Evolutionary conservation across 2,797 vertebrate species (phyloP).

Genomic region (Poecile montanus): DNA sequence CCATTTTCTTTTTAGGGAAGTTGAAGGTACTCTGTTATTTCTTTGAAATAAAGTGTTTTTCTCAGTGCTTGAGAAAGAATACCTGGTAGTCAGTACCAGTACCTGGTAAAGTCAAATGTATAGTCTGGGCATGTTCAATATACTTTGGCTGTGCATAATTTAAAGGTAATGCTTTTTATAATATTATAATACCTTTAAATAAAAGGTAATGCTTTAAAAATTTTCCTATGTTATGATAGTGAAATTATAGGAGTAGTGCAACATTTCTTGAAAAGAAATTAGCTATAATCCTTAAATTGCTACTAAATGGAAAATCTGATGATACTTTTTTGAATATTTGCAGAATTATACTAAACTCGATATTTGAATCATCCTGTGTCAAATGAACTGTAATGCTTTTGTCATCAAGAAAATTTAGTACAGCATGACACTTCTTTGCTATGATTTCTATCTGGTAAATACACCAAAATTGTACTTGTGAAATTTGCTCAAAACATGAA

Average conservation of each 20-base stretch:
- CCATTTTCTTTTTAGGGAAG: neutral
- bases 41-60: constrained; percentile 5
- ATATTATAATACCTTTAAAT: neutral
- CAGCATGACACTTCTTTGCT: rapidly evolving
- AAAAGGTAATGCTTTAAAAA: neutral
- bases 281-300: neutral
- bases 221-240: neutral
- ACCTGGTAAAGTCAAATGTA: neutral
- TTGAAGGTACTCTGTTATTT: neutral
- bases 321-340: neutral
- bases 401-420: constrained; percentile 2
- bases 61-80: neutral
- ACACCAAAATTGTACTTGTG: neutral
- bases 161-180: neutral
- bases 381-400: neutral
- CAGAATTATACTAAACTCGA: neutral
- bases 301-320: neutral
- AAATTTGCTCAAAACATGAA: neutral
- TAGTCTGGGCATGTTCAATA: neutral
- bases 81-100: neutral
- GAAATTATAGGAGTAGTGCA: neutral
- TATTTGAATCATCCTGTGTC: constrained; percentile 8
- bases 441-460: neutral
- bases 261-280: neutral
- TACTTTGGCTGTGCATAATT: neutral